Percentiles rank a stretch among this genome's conserved stretches.
phyloP scores from a whole-genome alignment of 2,888 invertebrate species.

The Chrysolina haemoptera region DNA sequence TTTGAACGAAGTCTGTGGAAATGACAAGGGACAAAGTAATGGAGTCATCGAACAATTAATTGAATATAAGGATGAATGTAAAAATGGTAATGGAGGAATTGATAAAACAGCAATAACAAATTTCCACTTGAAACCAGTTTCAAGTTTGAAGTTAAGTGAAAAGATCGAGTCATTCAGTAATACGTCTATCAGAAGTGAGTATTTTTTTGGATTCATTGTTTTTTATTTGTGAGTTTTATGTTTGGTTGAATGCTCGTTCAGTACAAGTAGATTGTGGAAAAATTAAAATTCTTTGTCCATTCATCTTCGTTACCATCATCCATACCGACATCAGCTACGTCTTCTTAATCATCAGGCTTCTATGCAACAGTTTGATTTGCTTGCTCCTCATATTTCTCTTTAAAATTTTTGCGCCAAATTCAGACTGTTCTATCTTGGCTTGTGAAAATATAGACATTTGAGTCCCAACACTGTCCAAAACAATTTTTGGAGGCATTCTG shows the following conservation, averaged over 20 bases:
- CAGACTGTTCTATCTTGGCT: no score
- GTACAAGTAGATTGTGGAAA: background rate
- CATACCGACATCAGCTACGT: no score
- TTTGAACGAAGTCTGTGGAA: conserved; percentile 13
- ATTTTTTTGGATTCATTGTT: conserved; percentile 5
- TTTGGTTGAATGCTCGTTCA: background rate
- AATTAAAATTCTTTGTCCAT: no score
- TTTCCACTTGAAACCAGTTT: conserved; percentile 26
- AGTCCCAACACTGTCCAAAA: no score
- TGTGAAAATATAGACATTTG: no score
- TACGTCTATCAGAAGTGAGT: conserved; percentile 56
- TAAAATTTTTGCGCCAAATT: no score
- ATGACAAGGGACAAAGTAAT: conserved; percentile 20
- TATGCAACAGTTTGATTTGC: no score
- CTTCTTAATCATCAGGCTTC: no score
- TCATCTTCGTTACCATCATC: no score
- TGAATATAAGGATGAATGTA: background rate
- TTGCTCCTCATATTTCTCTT: no score
- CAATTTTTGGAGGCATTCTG: no score
- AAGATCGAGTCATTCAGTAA: conserved; percentile 56
- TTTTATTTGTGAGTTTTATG: background rate
- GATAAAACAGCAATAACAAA: conserved; percentile 13
- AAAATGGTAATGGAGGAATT: conserved; percentile 24
- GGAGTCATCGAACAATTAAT: conserved; percentile 22
- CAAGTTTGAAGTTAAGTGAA: conserved; percentile 48